Evolutionary conservation across 1,140 invertebrate genomes (phyloP).

Genomic region (Aradophagus sp.): DNA sequence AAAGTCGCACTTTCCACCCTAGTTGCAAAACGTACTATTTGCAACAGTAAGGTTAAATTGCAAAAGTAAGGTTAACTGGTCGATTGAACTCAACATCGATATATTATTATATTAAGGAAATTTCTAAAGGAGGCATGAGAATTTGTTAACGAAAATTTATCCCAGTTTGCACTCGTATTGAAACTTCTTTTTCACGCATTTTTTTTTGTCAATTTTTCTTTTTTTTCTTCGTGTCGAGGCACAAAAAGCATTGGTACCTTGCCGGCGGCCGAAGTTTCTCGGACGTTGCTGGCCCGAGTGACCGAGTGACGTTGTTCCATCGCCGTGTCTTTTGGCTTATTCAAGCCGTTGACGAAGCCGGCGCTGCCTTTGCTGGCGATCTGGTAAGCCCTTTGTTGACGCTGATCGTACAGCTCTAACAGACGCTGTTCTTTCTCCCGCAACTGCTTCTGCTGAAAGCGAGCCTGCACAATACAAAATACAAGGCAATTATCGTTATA

Average conservation of each 20-base stretch:
- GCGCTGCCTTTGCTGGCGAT: slow-evolving; percentile 78
- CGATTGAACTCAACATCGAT: too few species aligned
- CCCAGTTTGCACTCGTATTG: too few species aligned
- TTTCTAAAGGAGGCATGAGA: too few species aligned
- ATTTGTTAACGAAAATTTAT: too few species aligned
- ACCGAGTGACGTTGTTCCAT: slow-evolving; percentile 59
- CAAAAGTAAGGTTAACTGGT: too few species aligned
- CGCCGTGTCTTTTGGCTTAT: slow-evolving; percentile 61
- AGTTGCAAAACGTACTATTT: too few species aligned
- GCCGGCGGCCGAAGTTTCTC: slow-evolving; percentile 61
- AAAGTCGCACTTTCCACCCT: too few species aligned
- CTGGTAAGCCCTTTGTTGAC: slow-evolving; percentile 81
- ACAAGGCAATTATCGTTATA: slow-evolving; percentile 47
- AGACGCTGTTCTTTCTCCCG: slow-evolving; percentile 84
- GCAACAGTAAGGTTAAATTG: too few species aligned
- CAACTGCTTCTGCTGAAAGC: slow-evolving; percentile 83
- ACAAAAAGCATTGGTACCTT: slow-evolving; percentile 57
- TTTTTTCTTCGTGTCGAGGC: too few species aligned
- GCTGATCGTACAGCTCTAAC: slow-evolving; percentile 81
- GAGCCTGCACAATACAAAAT: slow-evolving; percentile 75
- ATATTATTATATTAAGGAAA: too few species aligned
- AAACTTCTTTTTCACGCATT: too few species aligned
- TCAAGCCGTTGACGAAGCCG: slow-evolving; percentile 71
- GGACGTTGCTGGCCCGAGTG: slow-evolving; percentile 56
- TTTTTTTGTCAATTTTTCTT: too few species aligned